Evolutionary conservation across 1,140 invertebrate genomes (phyloP).

Genomic region (Diabrotica undecimpunctata): DNA sequence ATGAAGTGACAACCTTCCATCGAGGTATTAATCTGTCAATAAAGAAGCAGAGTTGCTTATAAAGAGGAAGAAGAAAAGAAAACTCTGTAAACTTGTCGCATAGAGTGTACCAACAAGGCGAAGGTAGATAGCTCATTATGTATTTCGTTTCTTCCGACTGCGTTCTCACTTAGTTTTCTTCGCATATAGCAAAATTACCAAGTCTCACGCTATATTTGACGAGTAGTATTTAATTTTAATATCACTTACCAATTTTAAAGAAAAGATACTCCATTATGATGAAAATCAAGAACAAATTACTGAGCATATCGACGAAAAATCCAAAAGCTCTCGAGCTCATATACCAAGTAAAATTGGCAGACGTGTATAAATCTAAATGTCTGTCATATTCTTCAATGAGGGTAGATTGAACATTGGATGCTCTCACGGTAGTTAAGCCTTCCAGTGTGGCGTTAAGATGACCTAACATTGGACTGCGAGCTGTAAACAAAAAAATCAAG

Average conservation of each 20-base stretch:
- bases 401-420: conserved; percentile 72
- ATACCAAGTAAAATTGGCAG: conserved; percentile 52
- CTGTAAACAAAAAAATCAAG: conserved; percentile 20
- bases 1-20: too few relatives aligned
- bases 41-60: too few relatives aligned
- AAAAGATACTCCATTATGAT: too few relatives aligned
- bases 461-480: conserved; percentile 62
- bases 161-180: background rate
- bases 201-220: too few relatives aligned
- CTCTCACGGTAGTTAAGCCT: conserved; percentile 81
- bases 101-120: background rate
- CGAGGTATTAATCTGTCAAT: too few relatives aligned
- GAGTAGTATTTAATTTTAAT: conserved; percentile 9
- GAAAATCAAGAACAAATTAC: too few relatives aligned
- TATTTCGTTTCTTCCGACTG: background rate
- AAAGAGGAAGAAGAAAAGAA: too few relatives aligned
- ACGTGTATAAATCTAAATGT: conserved; percentile 70
- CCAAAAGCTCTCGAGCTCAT: too few relatives aligned
- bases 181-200: too few relatives aligned
- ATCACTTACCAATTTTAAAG: conserved; percentile 60
- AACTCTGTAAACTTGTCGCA: too few relatives aligned
- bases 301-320: too few relatives aligned
- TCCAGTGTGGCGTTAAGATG: conserved; percentile 65
- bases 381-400: conserved; percentile 77
- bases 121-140: background rate